Conservation (phyloP, 2,113 vertebrate species). For the Thryonomys swinderianus region DNA sequence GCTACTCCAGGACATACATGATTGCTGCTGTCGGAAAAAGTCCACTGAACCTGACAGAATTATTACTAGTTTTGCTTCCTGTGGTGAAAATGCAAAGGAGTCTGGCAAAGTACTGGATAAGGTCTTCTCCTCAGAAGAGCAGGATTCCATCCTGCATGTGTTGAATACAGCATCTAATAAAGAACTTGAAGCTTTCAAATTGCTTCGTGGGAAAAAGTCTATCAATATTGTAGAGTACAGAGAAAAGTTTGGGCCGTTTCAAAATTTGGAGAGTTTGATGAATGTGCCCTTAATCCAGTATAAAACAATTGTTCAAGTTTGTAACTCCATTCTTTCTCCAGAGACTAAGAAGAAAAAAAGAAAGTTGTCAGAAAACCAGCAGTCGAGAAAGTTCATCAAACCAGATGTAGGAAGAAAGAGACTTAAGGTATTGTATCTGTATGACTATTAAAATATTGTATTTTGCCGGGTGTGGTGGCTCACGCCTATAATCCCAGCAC, state of each 20-base stretch:
- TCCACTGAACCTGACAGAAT: conserved; percentile 77
- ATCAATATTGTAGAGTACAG: conserved; percentile 83
- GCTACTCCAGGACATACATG: conserved; percentile 74
- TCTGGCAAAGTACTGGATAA: conserved; percentile 78
- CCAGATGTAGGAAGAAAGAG: conserved; percentile 86
- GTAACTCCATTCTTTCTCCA: conserved; percentile 87
- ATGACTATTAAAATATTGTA: too few relatives aligned
- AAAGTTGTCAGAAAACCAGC: conserved; percentile 68
- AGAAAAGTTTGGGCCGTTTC: conserved; percentile 86
- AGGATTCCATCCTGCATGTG: conserved; percentile 84
- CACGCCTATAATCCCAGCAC: too few relatives aligned
- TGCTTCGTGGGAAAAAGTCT: conserved; percentile 87
- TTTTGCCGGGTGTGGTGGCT: too few relatives aligned
- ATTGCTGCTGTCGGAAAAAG: conserved; percentile 86
- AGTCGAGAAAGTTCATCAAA: conserved; percentile 85
- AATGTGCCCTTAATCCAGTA: conserved; percentile 87
- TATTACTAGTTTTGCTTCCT: conserved; percentile 34
- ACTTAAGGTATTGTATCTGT: conserved; percentile 85
- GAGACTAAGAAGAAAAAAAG: conserved; percentile 73
- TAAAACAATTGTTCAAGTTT: conserved; percentile 86
- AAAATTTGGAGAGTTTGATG: conserved; percentile 85
- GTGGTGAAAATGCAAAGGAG: conserved; percentile 53
- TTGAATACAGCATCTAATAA: conserved; percentile 85
- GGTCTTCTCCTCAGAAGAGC: conserved; percentile 85
- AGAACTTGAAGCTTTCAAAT: conserved; percentile 85